Evolutionary conservation across 2,113 vertebrate species (phyloP).

Genomic region (Oxyruncus cristatus): DNA sequence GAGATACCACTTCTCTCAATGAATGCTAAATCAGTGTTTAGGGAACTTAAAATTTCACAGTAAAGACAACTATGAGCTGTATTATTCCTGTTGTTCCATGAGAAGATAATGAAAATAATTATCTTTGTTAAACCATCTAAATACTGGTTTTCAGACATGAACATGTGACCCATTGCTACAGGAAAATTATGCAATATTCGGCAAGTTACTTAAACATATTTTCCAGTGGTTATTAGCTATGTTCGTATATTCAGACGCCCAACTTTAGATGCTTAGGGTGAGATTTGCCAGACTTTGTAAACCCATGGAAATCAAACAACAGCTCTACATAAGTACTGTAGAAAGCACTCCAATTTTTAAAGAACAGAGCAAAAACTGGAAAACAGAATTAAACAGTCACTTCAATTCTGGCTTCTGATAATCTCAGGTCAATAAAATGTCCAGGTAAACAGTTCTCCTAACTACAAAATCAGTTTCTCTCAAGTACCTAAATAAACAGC

Average conservation of each 20-base stretch:
- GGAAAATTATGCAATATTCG: background rate
- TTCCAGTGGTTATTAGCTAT: background rate
- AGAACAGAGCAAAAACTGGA: background rate
- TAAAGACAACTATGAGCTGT: background rate
- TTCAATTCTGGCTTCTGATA: rapidly evolving
- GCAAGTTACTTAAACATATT: background rate
- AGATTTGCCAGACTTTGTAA: background rate
- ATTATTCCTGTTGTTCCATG: background rate
- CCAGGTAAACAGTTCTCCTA: background rate
- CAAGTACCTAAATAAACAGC: background rate
- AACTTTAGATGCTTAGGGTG: background rate
- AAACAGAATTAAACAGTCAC: background rate
- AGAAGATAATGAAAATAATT: background rate
- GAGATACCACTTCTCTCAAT: background rate
- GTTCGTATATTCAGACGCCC: background rate
- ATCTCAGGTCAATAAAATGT: background rate
- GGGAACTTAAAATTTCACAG: background rate
- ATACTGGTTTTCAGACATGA: background rate
- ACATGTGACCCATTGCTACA: background rate
- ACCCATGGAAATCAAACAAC: background rate
- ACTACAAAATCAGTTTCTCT: background rate
- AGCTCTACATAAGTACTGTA: background rate
- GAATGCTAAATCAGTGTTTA: background rate
- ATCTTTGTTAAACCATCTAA: background rate
- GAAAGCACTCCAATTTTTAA: background rate